Evolutionary conservation across 1,140 invertebrate genomes (phyloP).

Genomic region (Pogonognathellus flavescens): DNA sequence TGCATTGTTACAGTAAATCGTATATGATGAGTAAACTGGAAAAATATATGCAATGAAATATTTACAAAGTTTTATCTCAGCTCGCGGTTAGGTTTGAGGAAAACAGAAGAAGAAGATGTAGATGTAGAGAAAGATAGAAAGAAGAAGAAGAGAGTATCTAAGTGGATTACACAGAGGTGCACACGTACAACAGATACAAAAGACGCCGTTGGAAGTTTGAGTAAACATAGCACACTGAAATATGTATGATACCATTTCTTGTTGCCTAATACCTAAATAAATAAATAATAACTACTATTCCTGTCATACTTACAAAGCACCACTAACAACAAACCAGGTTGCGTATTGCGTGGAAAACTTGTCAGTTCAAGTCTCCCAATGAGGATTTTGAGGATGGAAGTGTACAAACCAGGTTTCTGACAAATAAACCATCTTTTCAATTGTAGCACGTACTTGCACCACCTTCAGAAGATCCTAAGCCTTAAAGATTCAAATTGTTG

Average conservation of each 20-base stretch:
- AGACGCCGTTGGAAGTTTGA: conserved; percentile 12
- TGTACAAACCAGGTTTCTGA: no score
- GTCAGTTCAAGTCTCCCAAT: no score
- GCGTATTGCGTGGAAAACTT: no score
- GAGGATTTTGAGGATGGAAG: no score
- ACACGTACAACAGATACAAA: neutral
- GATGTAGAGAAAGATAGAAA: no score
- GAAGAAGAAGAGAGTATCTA: neutral
- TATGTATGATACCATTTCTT: conserved; percentile 39
- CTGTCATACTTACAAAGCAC: no score
- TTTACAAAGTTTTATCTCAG: conserved; percentile 3
- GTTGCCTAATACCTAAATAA: conserved; percentile 33
- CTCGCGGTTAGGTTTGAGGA: neutral
- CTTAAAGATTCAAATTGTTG: no score
- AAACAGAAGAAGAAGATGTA: neutral
- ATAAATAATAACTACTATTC: conserved; percentile 17
- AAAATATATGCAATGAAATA: neutral
- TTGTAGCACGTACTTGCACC: no score
- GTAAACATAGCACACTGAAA: conserved; percentile 6
- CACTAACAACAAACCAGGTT: no score
- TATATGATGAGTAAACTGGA: neutral
- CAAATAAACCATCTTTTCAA: no score
- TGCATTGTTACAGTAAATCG: neutral
- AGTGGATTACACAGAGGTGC: conserved; percentile 12
- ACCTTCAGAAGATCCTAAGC: no score